Conservation (phyloP, 2,113 vertebrate genomes). For the Trematomus loennbergii region DNA sequence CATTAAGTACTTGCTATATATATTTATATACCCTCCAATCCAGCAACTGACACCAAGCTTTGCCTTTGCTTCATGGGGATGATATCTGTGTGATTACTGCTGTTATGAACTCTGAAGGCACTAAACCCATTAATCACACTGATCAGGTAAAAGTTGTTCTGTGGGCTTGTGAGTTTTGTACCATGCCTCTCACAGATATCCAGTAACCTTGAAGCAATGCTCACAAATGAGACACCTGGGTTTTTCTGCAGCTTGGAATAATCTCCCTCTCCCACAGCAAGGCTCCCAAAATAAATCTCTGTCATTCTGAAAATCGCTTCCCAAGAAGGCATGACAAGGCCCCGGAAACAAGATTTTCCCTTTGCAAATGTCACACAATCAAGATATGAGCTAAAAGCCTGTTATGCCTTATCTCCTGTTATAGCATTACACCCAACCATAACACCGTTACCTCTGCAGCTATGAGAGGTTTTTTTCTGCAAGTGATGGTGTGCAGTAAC, state of each 20-base stretch:
- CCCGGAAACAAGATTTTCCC: constrained; percentile 8
- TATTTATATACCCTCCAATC: constrained; percentile 16
- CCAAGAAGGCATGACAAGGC: constrained; percentile 20
- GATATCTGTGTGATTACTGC: constrained; percentile 39
- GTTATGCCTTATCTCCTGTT: constrained; percentile 23
- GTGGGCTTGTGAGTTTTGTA: constrained; percentile 11
- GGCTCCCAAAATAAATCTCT: constrained; percentile 47
- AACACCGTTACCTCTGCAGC: constrained; percentile 29
- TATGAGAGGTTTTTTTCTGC: background rate
- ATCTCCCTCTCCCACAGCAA: background rate
- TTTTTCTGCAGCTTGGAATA: constrained; percentile 29
- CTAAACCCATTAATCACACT: constrained; percentile 22
- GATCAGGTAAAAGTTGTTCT: constrained; percentile 26
- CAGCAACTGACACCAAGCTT: constrained; percentile 8
- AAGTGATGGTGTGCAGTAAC: constrained; percentile 27
- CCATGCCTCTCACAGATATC: constrained; percentile 29
- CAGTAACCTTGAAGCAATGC: constrained; percentile 39
- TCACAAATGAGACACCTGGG: constrained; percentile 30
- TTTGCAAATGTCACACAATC: constrained; percentile 38
- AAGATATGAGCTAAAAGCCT: constrained; percentile 43
- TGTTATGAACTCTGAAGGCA: constrained; percentile 18
- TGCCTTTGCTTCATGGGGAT: constrained; percentile 5
- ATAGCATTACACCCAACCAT: constrained; percentile 20
- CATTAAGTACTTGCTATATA: constrained; percentile 3
- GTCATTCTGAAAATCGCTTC: constrained; percentile 28